phyloP scores from a whole-genome alignment of 2,888 invertebrate genomes.

The Phyllotreta striolata region DNA sequence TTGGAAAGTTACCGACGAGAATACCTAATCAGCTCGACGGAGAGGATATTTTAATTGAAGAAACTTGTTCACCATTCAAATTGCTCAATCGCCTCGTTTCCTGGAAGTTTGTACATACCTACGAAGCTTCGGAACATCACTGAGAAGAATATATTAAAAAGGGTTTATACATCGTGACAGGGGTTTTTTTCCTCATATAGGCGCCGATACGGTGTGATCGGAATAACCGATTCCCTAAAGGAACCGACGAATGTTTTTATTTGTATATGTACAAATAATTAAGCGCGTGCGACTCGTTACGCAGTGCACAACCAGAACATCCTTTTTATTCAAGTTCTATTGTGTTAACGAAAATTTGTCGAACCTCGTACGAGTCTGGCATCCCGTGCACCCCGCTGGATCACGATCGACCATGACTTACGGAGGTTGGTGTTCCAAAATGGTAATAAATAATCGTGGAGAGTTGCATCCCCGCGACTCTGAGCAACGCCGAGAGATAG shows the following conservation, averaged over 20 bases:
- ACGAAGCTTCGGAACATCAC: slow-evolving; percentile 8
- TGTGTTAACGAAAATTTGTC: no score
- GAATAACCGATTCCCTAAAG: no score
- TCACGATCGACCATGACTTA: slow-evolving; percentile 54
- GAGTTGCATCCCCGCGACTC: slow-evolving; percentile 54
- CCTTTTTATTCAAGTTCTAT: no score
- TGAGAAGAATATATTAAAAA: slow-evolving; percentile 24
- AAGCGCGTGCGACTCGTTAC: no score
- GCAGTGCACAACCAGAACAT: no score
- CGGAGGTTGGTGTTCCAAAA: slow-evolving; percentile 57
- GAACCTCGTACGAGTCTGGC: no score
- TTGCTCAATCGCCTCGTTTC: slow-evolving; percentile 31
- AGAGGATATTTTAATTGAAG: slow-evolving; percentile 32
- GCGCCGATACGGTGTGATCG: no score
- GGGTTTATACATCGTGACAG: slow-evolving; percentile 5
- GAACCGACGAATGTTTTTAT: no score
- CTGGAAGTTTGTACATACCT: slow-evolving; percentile 28
- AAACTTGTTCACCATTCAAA: slow-evolving; percentile 34
- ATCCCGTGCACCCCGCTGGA: slow-evolving; percentile 45
- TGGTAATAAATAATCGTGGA: slow-evolving; percentile 59
- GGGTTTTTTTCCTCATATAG: no score
- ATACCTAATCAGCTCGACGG: slow-evolving; percentile 29
- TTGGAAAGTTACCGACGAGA: slow-evolving; percentile 29
- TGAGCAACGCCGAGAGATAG: slow-evolving; percentile 40
- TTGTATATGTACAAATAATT: no score